Base-by-base conservation (phyloP, 2,888 invertebrate species). In the Helleia helle region DNA sequence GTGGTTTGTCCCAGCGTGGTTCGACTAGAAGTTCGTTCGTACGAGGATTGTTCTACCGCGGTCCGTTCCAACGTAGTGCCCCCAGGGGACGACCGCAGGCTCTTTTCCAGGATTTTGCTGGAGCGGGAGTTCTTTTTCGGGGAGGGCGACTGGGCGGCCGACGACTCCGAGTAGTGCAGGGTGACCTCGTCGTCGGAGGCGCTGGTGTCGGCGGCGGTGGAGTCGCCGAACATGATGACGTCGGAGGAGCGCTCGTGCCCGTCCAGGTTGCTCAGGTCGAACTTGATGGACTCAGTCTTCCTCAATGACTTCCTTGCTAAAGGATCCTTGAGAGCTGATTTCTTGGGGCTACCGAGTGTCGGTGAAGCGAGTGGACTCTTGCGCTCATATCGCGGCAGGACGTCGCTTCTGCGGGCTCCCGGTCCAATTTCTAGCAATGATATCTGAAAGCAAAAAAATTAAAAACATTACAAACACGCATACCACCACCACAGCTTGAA, bases 211-310 rank as follows among this genome's bases (percentile, higher is more conserved):
- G 36, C 37, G 1, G 41, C 44, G 2, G 54, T 49, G n/a, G n/a
- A n/a, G 1, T 47, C 46, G 8, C 56, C 53, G 0, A 51, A 50
- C 1, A 55, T 41, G 2, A 54, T n/a, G 0, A 54, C 46, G 31
- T 65, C 65, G 1, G 48, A 45, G 3, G 47, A 38, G 1, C 50
- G 43, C 1, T 52, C 48, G 1, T 44, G 41, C 13, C 43, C 51
- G 25, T 71, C 69, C 1, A 83, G 49, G 48, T 81, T 79, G 47
- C 77, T 77, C 3, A 83, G 52, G 43, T 85, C 83, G 43, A 84
- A 81, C 38, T 76, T 77, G 30, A 84, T 85, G 5, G 76, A 74
- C 17, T 81, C 83, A 0, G 59, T 62, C 46, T 75, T 80, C 28
- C 73, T 62, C 4, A 42, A 36, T 9, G 49, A 56, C 14, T 53